Conservation (phyloP, 37 sponge, comb jelly and placozoan species). For the Chondrilla cf. caribensis region DNA sequence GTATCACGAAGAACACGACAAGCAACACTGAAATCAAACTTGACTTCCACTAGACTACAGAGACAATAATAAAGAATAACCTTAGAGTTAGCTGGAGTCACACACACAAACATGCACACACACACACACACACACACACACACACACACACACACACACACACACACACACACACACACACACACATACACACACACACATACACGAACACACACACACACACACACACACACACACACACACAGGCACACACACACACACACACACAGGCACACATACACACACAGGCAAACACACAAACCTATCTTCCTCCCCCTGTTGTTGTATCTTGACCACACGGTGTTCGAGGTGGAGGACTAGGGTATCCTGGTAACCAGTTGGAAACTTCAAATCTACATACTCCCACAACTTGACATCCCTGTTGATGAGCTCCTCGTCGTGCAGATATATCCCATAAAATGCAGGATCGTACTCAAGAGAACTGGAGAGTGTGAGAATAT, state of each 20-base stretch:
- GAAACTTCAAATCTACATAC: conserved; percentile 61
- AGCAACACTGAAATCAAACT: conserved; percentile 85
- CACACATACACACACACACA: background rate
- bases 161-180: background rate
- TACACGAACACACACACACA: background rate
- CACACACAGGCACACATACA: background rate
- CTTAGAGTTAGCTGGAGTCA: too few relatives aligned
- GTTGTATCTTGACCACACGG: conserved; percentile 52
- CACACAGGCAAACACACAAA: background rate
- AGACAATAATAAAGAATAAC: background rate
- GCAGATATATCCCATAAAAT: conserved; percentile 86
- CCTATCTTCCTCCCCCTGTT: conserved; percentile 52
- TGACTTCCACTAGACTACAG: conserved; percentile 19
- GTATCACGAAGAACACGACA: conserved; percentile 55
- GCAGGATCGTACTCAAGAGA: conserved; percentile 85
- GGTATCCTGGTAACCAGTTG: conserved; percentile 77
- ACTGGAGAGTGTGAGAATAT: conserved; percentile 25
- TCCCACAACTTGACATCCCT: conserved; percentile 66
- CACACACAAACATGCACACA: background rate
- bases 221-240: too few relatives aligned
- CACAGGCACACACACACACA: background rate
- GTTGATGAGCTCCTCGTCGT: conserved; percentile 66
- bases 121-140: background rate
- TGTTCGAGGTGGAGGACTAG: conserved; percentile 78
- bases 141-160: too few relatives aligned